Percentiles rank a stretch among this genome's conserved stretches.
Conservation (phyloP, 2,113 vertebrate species). For the Nothoprocta perdicaria region DNA sequence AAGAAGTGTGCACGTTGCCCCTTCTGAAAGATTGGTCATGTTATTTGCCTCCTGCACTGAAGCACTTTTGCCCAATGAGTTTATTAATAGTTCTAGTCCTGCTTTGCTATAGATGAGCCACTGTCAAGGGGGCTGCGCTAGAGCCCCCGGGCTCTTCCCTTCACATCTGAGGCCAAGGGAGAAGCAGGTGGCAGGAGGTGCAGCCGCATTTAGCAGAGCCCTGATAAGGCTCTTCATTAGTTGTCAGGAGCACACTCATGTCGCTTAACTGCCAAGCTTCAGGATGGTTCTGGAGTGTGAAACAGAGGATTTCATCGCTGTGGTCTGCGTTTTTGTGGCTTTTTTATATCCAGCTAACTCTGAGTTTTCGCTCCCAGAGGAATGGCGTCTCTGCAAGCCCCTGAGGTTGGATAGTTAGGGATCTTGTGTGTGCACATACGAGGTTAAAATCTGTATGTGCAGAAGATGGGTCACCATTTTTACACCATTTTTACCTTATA, state of each 20-base stretch:
- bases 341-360: background rate
- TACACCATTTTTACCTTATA: fast-evolving
- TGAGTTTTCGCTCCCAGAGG: background rate
- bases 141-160: background rate
- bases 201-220: background rate
- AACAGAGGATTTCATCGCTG: background rate
- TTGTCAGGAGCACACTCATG: background rate
- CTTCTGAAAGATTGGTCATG: background rate
- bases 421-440: fast-evolving
- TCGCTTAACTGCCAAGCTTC: background rate
- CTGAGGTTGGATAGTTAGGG: background rate
- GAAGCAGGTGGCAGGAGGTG: background rate
- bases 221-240: background rate
- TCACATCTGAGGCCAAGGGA: background rate
- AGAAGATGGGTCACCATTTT: background rate
- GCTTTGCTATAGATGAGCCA: background rate
- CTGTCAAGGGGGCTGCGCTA: background rate
- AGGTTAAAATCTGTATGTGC: background rate
- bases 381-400: background rate
- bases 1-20: background rate
- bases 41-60: background rate
- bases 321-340: background rate
- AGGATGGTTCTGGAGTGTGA: background rate
- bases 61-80: background rate
- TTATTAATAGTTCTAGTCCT: background rate